Evolutionary conservation across 2,113 vertebrate species (phyloP).

Genomic region (Tangachromis dhanisi): DNA sequence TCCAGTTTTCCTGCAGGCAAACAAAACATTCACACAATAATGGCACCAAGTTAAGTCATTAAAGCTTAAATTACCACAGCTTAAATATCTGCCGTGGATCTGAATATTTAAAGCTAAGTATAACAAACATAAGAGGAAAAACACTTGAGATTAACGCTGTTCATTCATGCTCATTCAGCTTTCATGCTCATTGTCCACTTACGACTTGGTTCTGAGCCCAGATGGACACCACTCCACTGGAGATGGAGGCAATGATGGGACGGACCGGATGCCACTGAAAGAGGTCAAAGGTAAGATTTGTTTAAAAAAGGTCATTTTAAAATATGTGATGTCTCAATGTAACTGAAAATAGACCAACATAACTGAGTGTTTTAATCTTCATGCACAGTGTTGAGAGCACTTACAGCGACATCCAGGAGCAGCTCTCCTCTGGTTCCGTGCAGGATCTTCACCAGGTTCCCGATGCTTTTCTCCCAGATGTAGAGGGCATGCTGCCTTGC

Average conservation of each 20-base stretch:
- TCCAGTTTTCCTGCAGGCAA: conserved; percentile 92
- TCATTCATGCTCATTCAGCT: not conserved
- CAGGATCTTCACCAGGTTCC: conserved; percentile 96
- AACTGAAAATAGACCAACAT: not conserved
- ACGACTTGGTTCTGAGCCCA: conserved; percentile 99
- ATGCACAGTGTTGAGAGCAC: not conserved
- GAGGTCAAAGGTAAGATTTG: not conserved
- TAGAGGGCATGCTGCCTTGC: conserved; percentile 94
- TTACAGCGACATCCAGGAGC: conserved; percentile 91
- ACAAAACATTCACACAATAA: not conserved
- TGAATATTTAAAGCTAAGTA: not conserved
- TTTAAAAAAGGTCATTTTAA: not conserved
- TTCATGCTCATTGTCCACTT: conserved; percentile 40
- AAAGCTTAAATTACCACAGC: not conserved
- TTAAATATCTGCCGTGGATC: not conserved
- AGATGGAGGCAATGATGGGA: conserved; percentile 96
- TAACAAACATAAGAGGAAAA: not conserved
- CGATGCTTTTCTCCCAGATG: conserved; percentile 99
- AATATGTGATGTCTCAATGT: not conserved
- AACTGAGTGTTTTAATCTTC: too few species aligned
- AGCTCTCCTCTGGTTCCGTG: conserved; percentile 94
- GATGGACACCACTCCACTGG: conserved; percentile 96
- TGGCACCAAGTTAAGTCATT: not conserved
- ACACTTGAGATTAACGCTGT: not conserved
- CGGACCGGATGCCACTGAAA: conserved; percentile 94